Evolutionary conservation across 2,797 vertebrate genomes (phyloP), one percentile per base, ranked within the genome.

Genomic region (Morelia viridis): DNA sequence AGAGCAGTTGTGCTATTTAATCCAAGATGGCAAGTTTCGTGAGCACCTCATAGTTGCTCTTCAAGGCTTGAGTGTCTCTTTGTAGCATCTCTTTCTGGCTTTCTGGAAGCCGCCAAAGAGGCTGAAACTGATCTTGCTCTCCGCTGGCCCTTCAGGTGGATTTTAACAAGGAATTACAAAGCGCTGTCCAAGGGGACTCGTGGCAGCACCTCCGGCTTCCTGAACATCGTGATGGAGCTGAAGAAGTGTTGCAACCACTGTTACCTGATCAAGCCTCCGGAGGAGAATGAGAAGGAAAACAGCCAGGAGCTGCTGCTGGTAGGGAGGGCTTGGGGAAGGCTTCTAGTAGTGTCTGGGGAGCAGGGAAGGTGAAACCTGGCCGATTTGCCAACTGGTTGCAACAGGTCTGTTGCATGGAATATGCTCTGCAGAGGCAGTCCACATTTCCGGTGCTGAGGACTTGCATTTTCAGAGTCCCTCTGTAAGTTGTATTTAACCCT

Each of bases 241-340:
- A 99, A 99, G 94, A 99, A 99, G 93, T 99, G 99, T 97, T 99
- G 99, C 96, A 99, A 99, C 96, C 99, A 99, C 26, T 98, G 98
- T 93, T 99, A 98, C 91, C 98, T 99, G 93, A 99, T 99, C 93
- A 99, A 98, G 94, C 97, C 98, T 58, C 98, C 98, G 0, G 99
- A 99, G 56, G 99, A 99, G 0, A 97, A 93, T 0, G 99, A 99
- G 0, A 95, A 76, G 46, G 98, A 98, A 68, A 98, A 96, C 0
- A 97, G 97, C 35, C 95, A 97, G 95, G 99, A 99, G 92, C 96
- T 97, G 85, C 96, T 99, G 65, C 98, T 98, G 98, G 99, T 99
- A 61, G 0, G 96, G 93, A 41, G 35, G 46, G 0, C 8, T 57
- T 76, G 53, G 26, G 6, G 84, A 17, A 50, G 17, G 8, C 2